Evolutionary conservation across 2,797 vertebrate genomes (phyloP).

Genomic region (Linurgus olivaceus): DNA sequence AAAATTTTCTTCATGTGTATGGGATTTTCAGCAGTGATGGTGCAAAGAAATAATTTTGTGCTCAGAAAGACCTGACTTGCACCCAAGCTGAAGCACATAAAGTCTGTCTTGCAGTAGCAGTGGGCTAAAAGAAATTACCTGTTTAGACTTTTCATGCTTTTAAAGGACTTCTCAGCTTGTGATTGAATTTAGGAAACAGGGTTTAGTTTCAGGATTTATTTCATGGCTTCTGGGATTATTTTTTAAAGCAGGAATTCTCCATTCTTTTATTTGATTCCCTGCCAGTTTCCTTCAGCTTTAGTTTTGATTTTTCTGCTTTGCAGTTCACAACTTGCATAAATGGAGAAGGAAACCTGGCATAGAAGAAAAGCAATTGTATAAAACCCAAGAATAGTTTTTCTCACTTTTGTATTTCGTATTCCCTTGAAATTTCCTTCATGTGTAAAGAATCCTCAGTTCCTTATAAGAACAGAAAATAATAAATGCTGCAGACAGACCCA

Average conservation of each 20-base stretch:
- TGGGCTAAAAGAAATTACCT: background rate
- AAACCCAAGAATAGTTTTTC: background rate
- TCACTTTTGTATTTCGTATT: background rate
- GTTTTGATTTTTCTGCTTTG: background rate
- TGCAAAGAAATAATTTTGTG: background rate
- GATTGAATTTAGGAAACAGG: background rate
- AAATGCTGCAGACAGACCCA: slow-evolving; percentile 24
- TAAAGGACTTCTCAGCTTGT: background rate
- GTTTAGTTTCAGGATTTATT: background rate
- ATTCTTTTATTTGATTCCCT: background rate
- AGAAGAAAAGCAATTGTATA: background rate
- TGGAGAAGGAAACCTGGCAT: background rate
- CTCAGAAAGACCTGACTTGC: background rate
- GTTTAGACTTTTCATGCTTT: background rate
- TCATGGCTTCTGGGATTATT: background rate
- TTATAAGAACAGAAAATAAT: background rate
- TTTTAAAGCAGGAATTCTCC: background rate
- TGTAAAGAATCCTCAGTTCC: background rate
- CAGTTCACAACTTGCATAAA: background rate
- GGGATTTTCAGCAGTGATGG: background rate
- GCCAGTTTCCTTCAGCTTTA: background rate
- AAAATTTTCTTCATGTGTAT: background rate
- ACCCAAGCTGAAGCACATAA: background rate
- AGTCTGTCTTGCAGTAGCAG: background rate
- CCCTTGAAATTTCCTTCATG: background rate